phyloP scores from a whole-genome alignment of 2,113 vertebrate genomes.

The Myodes glareolus region DNA sequence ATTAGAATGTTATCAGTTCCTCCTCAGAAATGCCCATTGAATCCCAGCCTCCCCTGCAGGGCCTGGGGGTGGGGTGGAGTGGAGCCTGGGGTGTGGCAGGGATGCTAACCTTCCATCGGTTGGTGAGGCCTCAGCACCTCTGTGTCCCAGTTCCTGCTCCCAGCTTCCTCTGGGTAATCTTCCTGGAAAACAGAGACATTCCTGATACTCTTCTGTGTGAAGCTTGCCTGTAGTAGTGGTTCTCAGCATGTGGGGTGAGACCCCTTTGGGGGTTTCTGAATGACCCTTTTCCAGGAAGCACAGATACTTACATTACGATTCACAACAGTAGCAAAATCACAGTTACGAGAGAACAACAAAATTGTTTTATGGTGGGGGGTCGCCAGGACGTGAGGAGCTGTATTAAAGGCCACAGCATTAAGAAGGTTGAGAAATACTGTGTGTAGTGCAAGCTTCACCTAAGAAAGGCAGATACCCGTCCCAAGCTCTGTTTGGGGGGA shows the following conservation, averaged over 20 bases:
- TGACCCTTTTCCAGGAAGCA: neutral
- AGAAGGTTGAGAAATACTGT: neutral
- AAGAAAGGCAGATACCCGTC: neutral
- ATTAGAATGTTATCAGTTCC: neutral
- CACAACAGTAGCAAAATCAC: neutral
- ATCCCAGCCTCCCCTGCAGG: neutral
- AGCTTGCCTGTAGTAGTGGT: neutral
- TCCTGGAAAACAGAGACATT: neutral
- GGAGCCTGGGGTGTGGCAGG: neutral
- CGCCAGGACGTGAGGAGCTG: neutral
- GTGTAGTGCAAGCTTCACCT: neutral
- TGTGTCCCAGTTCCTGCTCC: neutral
- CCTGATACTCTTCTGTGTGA: neutral
- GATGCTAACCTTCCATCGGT: fast-evolving
- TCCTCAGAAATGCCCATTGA: neutral
- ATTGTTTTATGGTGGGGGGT: neutral
- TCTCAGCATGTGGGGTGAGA: neutral
- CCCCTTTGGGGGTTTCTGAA: neutral
- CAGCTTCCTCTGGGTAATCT: neutral
- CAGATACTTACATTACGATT: neutral
- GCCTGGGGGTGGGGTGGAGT: neutral
- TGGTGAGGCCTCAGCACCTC: neutral
- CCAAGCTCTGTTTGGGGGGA: neutral
- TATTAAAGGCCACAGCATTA: neutral
- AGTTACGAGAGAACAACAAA: neutral